A percentile compares a stretch with the other conserved stretches of the same genome.
Conservation (phyloP, 2,113 vertebrate species). For the Andinoacara biseriatus region DNA sequence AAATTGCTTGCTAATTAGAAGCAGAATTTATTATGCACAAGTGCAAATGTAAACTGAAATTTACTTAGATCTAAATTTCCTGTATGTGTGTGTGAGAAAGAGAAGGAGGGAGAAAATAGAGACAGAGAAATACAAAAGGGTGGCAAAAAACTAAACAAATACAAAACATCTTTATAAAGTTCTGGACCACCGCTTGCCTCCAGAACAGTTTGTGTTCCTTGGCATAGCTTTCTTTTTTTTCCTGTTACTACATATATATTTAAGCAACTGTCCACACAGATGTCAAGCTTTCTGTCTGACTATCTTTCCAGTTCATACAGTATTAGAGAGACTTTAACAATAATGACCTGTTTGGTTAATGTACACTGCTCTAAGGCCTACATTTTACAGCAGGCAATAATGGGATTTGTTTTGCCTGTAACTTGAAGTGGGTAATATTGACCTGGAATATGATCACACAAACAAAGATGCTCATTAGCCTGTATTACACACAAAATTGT, state of each 20-base stretch:
- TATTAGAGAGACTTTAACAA: neutral
- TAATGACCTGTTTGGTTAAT: neutral
- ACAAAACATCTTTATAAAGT: neutral
- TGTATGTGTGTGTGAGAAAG: neutral
- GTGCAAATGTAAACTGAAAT: neutral
- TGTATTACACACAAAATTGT: neutral
- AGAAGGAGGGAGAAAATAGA: neutral
- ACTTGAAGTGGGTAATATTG: neutral
- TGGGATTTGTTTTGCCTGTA: neutral
- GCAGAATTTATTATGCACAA: slow-evolving; percentile 33
- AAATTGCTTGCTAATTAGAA: slow-evolving; percentile 63
- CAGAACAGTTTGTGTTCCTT: neutral
- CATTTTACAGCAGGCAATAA: neutral
- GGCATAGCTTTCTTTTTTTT: neutral
- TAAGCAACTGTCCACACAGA: neutral
- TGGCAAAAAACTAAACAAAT: neutral
- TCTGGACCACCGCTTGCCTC: neutral
- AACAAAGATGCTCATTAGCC: neutral
- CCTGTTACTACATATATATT: neutral
- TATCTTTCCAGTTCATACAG: neutral
- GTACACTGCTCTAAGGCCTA: neutral
- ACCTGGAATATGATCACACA: neutral
- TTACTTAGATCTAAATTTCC: neutral
- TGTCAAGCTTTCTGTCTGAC: neutral
- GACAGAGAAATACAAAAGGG: neutral